These are phyloP conservation scores for Criorhina ranunculi DNA, from an alignment of 2,888 invertebrate genomes.

Conservation along the genomic window DNA sequence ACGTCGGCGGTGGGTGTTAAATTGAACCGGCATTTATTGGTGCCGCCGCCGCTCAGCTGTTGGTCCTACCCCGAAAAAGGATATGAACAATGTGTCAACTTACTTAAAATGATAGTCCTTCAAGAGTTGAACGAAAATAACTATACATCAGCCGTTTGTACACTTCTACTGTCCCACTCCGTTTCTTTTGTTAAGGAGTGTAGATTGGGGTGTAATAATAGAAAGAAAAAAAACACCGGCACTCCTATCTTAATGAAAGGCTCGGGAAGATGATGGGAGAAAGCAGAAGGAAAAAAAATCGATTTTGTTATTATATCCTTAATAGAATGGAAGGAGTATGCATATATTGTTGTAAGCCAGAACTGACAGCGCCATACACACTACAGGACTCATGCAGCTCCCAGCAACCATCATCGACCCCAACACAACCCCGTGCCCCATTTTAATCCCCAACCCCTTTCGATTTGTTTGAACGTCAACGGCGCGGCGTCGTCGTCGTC, in stretches of 20 bases:
- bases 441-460: constrained; percentile 38
- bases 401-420: constrained; percentile 29
- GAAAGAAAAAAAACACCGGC: constrained; percentile 49
- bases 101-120: constrained; percentile 32
- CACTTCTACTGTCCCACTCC: not conserved
- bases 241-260: constrained; percentile 50
- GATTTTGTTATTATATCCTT: constrained; percentile 71
- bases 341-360: constrained; percentile 53
- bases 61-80: constrained; percentile 2
- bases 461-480: constrained; percentile 65
- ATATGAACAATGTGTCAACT: constrained; percentile 21
- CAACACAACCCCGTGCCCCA: constrained; percentile 28
- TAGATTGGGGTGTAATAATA: constrained; percentile 28
- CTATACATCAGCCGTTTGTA: not conserved
- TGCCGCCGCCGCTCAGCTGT: constrained; percentile 10
- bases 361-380: constrained; percentile 38
- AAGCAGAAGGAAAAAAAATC: constrained; percentile 54
- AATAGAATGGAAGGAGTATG: constrained; percentile 50
- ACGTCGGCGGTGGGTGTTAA: not conserved
- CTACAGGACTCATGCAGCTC: constrained; percentile 39
- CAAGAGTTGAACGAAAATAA: constrained; percentile 7
- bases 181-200: constrained; percentile 4
- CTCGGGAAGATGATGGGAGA: not conserved
- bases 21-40: not conserved
- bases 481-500: constrained; percentile 37